phyloP scores from a whole-genome alignment of 2,113 vertebrate genomes.

The Galeopterus variegatus region DNA sequence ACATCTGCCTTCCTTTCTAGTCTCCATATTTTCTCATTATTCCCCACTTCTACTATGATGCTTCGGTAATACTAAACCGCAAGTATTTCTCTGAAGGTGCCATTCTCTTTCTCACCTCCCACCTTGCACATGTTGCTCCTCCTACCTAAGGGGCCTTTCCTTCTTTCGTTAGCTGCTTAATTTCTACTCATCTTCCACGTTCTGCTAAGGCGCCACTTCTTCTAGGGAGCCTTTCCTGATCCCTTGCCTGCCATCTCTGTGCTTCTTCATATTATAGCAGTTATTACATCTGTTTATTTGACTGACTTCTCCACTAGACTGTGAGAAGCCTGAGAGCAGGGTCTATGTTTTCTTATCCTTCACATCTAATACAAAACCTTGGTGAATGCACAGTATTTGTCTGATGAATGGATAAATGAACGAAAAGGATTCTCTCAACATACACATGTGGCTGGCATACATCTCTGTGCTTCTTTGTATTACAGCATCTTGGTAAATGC shows the following conservation, averaged over 20 bases:
- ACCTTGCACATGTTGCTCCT: background rate
- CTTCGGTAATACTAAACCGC: background rate
- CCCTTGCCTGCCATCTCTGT: background rate
- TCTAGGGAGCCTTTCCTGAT: background rate
- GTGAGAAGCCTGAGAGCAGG: background rate
- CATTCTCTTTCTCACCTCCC: background rate
- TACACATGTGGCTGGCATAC: background rate
- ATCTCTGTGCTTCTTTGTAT: no score
- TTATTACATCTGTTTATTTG: background rate
- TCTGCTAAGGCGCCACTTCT: background rate
- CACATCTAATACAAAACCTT: background rate
- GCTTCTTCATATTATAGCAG: background rate
- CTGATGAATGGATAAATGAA: background rate
- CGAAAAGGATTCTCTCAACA: background rate
- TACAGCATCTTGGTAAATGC: background rate
- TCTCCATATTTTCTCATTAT: background rate
- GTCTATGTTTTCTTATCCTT: background rate
- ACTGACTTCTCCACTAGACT: background rate
- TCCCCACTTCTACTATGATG: background rate
- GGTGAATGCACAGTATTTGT: background rate
- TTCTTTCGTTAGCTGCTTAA: constrained; percentile 41
- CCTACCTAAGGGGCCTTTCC: background rate
- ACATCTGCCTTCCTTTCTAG: background rate
- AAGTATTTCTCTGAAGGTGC: background rate
- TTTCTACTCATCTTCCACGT: background rate